Evolutionary conservation across 2,113 vertebrate genomes (phyloP), one percentile per base, ranked within the genome.

Genomic region (Hippocampus barbouri): DNA sequence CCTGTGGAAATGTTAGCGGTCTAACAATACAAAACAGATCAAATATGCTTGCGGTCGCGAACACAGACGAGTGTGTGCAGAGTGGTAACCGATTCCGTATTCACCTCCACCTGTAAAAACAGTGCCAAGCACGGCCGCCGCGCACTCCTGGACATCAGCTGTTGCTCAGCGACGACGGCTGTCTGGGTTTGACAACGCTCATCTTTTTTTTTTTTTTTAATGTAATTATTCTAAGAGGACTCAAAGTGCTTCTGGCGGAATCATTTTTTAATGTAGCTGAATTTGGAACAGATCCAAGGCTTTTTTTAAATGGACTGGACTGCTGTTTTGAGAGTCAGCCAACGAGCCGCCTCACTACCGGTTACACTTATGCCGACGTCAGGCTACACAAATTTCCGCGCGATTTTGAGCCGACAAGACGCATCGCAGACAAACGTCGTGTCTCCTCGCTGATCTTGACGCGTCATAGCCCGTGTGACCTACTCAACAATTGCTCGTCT

Each of bases 81-180:
- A 40, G 62, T 6, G 4, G 72, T 72, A 72, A 66, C 54, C 84
- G 82, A 84, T 81, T 89, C 73, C 76, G 84, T 83, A 85, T 89
- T 88, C 83, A 86, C 80, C 89, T 80, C 83, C 72, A 82, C 76
- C 75, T 81, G 85, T 56, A 73, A 76, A 88, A 85, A 88, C 85
- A 83, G 86, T 79, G 75, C 79, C 9, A 40, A 76, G 68, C 18
- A n/a, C 68, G 66, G 71, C 49, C 78, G 71, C 74, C 70, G 15
- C 74, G 69, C 69, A 73, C 85, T 80, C 86, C 85, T 81, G 62
- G 0, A 34, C 10, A 11, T 43, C 62, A 64, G 76, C 84, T 85
- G 81, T 73, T 70, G 66, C 41, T 23, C 1, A 70, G 47, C 71
- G 79, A 83, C 41, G 78, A 77, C 53, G 53, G 14, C 45, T 54